These are phyloP conservation scores for Agrilus cyanescens DNA, from an alignment of 2,888 invertebrate genomes.

Conservation along the genomic window DNA sequence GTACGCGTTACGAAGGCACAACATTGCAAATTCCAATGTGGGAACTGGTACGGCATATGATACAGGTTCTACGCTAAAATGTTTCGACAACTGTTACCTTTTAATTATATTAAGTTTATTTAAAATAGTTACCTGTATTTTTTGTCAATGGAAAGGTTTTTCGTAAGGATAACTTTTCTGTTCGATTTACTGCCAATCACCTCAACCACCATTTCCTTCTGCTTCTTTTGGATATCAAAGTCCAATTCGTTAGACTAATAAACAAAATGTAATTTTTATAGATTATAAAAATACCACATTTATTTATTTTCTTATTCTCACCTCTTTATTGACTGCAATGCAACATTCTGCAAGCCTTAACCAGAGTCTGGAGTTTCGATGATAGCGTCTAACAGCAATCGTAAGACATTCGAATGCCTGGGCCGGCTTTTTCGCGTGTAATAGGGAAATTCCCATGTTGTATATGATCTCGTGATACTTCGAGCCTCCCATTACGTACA, in stretches of 20 bases:
- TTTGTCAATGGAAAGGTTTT: conserved; percentile 41
- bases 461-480: conserved; percentile 57
- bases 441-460: conserved; percentile 72
- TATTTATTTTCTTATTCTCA: conserved; percentile 18
- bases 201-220: conserved; percentile 47
- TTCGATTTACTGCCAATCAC: conserved; percentile 47
- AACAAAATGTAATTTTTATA: conserved; percentile 1
- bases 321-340: conserved; percentile 49
- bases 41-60: conserved; percentile 79
- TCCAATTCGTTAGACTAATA: conserved; percentile 48
- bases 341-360: conserved; percentile 88
- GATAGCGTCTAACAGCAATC: conserved; percentile 73
- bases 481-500: conserved; percentile 50
- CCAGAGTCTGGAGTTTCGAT: conserved; percentile 85
- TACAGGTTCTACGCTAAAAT: conserved; percentile 45
- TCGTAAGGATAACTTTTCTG: conserved; percentile 49
- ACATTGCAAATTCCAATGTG: conserved; percentile 78
- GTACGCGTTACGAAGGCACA: conserved; percentile 79
- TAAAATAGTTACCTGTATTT: conserved; percentile 36
- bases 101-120: background rate
- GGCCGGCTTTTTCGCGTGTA: conserved; percentile 67
- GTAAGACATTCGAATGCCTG: conserved; percentile 87
- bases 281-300: background rate
- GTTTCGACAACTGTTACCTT: no score
- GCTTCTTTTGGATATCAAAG: conserved; percentile 45